Conservation (phyloP, 2,113 vertebrate genomes). For the Indicator indicator region DNA sequence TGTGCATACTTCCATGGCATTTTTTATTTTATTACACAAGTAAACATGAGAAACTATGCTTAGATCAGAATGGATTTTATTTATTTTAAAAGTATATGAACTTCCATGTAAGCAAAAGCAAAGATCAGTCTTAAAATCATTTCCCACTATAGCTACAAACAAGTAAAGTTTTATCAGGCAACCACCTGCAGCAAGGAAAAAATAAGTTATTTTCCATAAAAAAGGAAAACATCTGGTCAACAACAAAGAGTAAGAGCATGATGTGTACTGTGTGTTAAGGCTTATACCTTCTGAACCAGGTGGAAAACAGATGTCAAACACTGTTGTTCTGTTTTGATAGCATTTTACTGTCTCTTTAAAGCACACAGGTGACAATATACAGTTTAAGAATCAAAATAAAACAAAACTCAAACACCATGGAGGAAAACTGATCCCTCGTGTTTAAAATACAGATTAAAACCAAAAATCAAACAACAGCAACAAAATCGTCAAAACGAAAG, state of each 20-base stretch:
- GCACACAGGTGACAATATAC: not conserved
- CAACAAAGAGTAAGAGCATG: not conserved
- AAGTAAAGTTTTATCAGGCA: not conserved
- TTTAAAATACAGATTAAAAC: not conserved
- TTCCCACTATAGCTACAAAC: not conserved
- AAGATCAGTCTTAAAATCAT: not conserved
- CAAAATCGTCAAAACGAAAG: not conserved
- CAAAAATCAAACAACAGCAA: not conserved
- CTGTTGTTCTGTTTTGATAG: not conserved
- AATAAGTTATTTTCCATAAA: not conserved
- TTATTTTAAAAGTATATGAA: not conserved
- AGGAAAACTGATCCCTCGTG: not conserved
- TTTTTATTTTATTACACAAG: not conserved
- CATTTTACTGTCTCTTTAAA: not conserved
- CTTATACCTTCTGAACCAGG: not conserved
- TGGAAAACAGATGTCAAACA: not conserved
- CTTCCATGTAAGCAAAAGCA: not conserved
- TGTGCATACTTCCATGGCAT: rapidly evolving
- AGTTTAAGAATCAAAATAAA: not conserved
- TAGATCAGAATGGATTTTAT: not conserved
- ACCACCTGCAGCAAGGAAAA: not conserved
- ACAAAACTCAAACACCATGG: not conserved
- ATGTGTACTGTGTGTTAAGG: not conserved
- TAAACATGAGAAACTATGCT: not conserved
- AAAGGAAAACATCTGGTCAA: not conserved